Evolutionary conservation across 2,113 vertebrate genomes (phyloP).

Genomic region (Hippocampus mohnikei): DNA sequence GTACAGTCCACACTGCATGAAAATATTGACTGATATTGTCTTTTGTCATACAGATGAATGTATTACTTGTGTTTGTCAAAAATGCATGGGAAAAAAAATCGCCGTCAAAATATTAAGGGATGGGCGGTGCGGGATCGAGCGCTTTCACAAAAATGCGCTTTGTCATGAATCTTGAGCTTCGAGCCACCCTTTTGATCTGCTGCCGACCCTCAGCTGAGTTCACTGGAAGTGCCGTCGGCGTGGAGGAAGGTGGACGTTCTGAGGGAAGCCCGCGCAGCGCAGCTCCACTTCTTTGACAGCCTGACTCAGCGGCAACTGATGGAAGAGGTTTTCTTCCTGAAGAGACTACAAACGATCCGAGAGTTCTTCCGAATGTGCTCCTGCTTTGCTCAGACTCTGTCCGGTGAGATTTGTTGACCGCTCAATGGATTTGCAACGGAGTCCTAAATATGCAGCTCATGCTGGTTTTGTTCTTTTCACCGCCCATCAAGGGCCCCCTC

Average conservation of each 20-base stretch:
- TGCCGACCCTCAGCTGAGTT: constrained; percentile 76
- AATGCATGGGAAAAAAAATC: not conserved
- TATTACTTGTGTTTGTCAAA: too few species aligned
- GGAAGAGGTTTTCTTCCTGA: constrained; percentile 95
- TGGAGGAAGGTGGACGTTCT: constrained; percentile 96
- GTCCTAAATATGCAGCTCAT: not conserved
- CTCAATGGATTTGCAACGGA: not conserved
- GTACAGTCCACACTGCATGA: too few species aligned
- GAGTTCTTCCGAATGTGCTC: constrained; percentile 94
- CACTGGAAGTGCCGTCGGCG: constrained; percentile 87
- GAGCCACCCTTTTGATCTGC: not conserved
- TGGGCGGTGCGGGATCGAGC: too few species aligned
- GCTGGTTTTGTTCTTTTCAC: not conserved
- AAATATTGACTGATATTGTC: too few species aligned
- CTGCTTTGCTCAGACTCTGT: constrained; percentile 89
- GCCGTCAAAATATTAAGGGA: not conserved
- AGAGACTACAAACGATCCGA: constrained; percentile 90
- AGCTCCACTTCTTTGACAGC: constrained; percentile 88
- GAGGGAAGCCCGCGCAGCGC: constrained; percentile 86
- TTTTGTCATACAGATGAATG: too few species aligned
- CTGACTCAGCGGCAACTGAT: constrained; percentile 83
- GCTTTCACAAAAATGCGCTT: not conserved
- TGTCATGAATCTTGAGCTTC: not conserved
- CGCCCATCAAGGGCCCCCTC: constrained; percentile 16
- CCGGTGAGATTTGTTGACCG: constrained; percentile 73